These are phyloP conservation scores for Lasioglossum pauxillum DNA, from an alignment of 2,888 invertebrate genomes.

Conservation along the genomic window DNA sequence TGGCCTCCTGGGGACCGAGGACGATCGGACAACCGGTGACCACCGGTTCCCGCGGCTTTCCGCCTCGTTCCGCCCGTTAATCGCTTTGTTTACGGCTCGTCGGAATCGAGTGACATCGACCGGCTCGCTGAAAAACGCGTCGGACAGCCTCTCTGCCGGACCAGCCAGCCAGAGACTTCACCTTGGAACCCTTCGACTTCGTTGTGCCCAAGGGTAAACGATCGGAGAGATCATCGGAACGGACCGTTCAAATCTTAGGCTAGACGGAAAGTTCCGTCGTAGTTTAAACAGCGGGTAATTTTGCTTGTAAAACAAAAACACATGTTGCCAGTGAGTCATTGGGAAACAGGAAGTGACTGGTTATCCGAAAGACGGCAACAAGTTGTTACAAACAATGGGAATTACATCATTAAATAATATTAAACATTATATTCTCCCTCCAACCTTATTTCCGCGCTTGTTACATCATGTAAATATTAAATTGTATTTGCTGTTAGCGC, in stretches of 20 bases:
- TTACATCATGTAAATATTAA: background rate
- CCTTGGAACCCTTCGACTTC: background rate
- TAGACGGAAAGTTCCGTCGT: too few species aligned
- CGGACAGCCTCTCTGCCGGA: background rate
- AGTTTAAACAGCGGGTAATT: too few species aligned
- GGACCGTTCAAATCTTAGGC: too few species aligned
- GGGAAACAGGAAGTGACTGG: too few species aligned
- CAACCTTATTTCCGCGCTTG: too few species aligned
- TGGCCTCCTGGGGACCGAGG: background rate
- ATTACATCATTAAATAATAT: too few species aligned
- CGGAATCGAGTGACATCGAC: background rate
- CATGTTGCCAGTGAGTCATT: too few species aligned
- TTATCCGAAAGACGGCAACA: too few species aligned
- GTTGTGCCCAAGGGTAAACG: background rate
- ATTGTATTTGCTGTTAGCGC: background rate
- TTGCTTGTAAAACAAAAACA: too few species aligned
- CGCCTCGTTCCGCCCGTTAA: slow-evolving; percentile 34
- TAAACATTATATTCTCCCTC: too few species aligned
- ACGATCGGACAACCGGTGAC: slow-evolving; percentile 3
- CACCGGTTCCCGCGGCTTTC: slow-evolving; percentile 18
- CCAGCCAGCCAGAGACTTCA: background rate
- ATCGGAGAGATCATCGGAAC: too few species aligned
- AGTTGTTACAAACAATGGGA: too few species aligned
- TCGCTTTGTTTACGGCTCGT: slow-evolving; percentile 40
- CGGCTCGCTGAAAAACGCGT: background rate